Percentiles rank a stretch among this genome's conserved stretches.
Conservation (phyloP, 2,797 vertebrate species). For the Benthosema pterotum region DNA sequence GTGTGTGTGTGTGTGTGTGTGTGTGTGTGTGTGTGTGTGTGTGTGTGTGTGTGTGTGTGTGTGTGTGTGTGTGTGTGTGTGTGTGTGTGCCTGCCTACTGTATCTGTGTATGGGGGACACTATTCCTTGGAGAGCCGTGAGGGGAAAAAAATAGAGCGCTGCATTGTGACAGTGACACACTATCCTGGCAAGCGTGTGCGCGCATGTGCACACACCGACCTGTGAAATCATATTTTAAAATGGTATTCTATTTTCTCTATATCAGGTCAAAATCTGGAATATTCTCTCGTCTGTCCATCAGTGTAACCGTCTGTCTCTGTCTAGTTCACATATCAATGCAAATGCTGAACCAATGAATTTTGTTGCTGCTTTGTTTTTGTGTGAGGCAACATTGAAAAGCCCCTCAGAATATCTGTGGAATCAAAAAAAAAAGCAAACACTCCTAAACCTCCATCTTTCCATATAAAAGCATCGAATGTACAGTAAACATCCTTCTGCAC, state of each 20-base stretch:
- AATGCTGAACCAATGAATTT: background rate
- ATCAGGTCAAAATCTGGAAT: background rate
- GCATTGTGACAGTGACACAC: slow-evolving; percentile 71
- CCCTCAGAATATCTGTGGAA: no score
- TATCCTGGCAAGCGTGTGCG: slow-evolving; percentile 14
- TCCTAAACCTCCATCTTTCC: slow-evolving; percentile 31
- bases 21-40: slow-evolving; percentile 3
- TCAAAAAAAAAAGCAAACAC: background rate
- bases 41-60: slow-evolving; percentile 1
- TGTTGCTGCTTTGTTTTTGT: background rate
- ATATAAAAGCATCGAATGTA: slow-evolving; percentile 52
- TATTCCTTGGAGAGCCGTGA: slow-evolving; percentile 63
- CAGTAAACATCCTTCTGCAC: slow-evolving; percentile 39
- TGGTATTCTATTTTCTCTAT: background rate
- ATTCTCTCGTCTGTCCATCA: background rate
- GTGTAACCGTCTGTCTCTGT: background rate
- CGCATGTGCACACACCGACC: slow-evolving; percentile 2
- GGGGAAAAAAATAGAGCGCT: slow-evolving; percentile 59
- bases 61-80: slow-evolving; percentile 1
- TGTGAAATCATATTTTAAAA: background rate
- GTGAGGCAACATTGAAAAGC: no score
- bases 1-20: background rate
- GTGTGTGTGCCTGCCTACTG: slow-evolving; percentile 15
- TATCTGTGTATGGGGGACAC: slow-evolving; percentile 26
- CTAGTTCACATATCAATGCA: background rate